Evolutionary conservation across 2,888 invertebrate genomes (phyloP), one percentile per base, ranked within the genome.

Genomic region (Drosophila gaucha): DNA sequence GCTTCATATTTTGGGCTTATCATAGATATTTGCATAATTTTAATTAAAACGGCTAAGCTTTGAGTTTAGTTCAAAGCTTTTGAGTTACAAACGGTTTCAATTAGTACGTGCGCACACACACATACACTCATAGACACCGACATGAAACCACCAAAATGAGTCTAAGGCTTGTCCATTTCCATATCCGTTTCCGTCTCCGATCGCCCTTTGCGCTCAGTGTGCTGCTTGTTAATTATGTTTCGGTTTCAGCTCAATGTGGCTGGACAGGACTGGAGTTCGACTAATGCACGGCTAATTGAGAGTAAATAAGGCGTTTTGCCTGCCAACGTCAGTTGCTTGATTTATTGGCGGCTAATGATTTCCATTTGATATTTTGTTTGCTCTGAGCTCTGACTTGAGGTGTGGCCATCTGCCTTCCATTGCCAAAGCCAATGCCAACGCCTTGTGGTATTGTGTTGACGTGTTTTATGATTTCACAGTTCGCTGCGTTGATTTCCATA

Each of bases 261-360:
- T 63, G 49, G n/a, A 30, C 66, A 44, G 64, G n/a, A n/a, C n/a
- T n/a, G n/a, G n/a, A 47, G 59, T 65, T 51, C 31, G 47, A 66
- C 74, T 75, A 86, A 86, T 83, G 77, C 64, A 55, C 18, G 74
- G 39, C 63, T 85, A 84, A 84, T 87, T 84, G 83, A 74, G 86
- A 69, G 87, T 67, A 82, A 82, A 84, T 77, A 84, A 66, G 74
- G 41, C 67, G 57, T 67, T 68, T 75, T 60, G 62, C 62, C 58
- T 47, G 60, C 57, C 49, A 31, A 31, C 55, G 63, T 57, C 71
- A 71, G 67, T 30, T 47, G 46, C 72, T 84, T 84, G 84, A 86
- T 86, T 86, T 78, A 82, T 82, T 80, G 78, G 63, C 28, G 39
- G 31, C 67, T 72, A 78, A 84, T 72, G 66, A 80, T 84, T 80